Evolutionary conservation across 2,797 vertebrate genomes (phyloP).

Genomic region (Euphonia xanthogaster): DNA sequence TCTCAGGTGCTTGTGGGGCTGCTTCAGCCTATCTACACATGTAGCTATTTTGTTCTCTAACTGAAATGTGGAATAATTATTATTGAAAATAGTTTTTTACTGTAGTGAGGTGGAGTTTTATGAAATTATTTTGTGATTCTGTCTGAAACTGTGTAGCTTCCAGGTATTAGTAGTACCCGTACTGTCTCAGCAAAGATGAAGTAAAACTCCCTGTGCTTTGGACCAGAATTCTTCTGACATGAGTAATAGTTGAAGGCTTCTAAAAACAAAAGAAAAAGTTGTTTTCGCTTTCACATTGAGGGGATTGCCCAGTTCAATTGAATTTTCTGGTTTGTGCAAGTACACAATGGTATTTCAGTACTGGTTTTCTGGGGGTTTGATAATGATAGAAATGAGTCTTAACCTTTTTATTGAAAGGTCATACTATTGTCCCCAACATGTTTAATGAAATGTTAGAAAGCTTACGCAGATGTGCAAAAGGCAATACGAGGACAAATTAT

Average conservation of each 20-base stretch:
- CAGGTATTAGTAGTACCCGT: not conserved
- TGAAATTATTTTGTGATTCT: not conserved
- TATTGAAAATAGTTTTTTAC: not conserved
- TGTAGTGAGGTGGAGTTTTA: not conserved
- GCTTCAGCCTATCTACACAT: fast-evolving
- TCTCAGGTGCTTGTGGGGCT: not conserved
- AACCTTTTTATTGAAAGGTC: not conserved
- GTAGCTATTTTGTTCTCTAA: not conserved
- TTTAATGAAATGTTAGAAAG: not conserved
- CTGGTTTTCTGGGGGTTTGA: not conserved
- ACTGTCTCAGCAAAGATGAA: not conserved
- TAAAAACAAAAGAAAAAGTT: not conserved
- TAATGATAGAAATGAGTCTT: not conserved
- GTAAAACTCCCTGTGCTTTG: not conserved
- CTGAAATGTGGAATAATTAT: not conserved
- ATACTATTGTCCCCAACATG: not conserved
- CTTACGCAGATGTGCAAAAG: not conserved
- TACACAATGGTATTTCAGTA: not conserved
- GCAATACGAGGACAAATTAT: not conserved
- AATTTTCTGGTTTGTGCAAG: not conserved
- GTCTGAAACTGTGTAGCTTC: not conserved
- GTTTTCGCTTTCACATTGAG: not conserved
- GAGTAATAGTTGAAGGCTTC: not conserved
- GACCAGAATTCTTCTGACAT: not conserved
- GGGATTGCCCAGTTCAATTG: not conserved